A percentile compares a stretch with the other conserved stretches of the same genome.
Conservation (phyloP, 2,888 invertebrate species). For the Dimorphilus gyrociliatus region DNA sequence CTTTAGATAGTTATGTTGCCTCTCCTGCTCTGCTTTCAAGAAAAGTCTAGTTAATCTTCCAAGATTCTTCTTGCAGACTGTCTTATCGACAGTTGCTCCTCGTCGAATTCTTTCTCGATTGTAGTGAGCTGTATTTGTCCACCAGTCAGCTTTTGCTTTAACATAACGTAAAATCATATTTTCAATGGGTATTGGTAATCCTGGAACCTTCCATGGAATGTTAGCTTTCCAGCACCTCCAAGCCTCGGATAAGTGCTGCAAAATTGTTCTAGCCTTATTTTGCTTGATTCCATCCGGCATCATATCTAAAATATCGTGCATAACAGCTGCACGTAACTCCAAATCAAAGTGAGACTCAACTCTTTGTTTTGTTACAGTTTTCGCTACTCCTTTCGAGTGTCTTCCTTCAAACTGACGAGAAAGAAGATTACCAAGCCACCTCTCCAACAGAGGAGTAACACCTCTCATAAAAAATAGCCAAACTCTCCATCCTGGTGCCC, state of each 20-base stretch:
- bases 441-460: conserved; percentile 86
- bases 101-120: conserved; percentile 93
- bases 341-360: conserved; percentile 99
- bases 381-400: conserved; percentile 98
- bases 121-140: conserved; percentile 99
- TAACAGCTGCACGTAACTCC: conserved; percentile 82
- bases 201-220: conserved; percentile 99
- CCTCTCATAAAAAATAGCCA: conserved; percentile 99
- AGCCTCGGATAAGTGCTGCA: conserved; percentile 96
- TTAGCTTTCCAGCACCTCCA: conserved; percentile 99
- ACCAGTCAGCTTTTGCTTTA: conserved; percentile 99
- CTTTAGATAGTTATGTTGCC: conserved; percentile 97
- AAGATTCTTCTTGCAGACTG: conserved; percentile 98
- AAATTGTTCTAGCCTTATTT: conserved; percentile 93
- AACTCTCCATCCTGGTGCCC: conserved; percentile 98
- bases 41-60: conserved; percentile 91
- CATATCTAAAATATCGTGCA: conserved; percentile 98
- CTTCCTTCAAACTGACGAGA: conserved; percentile 97
- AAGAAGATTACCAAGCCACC: conserved; percentile 96
- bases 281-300: conserved; percentile 99
- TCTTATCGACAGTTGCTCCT: conserved; percentile 99
- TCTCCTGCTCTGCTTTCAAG: conserved; percentile 89
- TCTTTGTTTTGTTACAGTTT: conserved; percentile 97
- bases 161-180: conserved; percentile 99
- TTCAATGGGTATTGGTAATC: conserved; percentile 94